phyloP scores from a whole-genome alignment of 2,888 invertebrate genomes.

The Clusia tigrina region DNA sequence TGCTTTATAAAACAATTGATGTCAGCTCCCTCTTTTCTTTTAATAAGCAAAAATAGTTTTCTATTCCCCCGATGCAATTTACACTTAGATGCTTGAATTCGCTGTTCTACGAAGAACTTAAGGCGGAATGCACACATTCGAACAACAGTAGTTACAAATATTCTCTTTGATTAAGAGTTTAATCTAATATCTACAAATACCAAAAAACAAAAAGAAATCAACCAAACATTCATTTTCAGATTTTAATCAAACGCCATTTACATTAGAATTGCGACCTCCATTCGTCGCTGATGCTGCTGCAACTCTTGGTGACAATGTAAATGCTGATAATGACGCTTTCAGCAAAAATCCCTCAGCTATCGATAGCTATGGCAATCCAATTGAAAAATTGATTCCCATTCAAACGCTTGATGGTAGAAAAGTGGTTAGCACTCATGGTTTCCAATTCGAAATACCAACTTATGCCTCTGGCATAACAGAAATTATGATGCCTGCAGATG shows the following conservation, averaged over 20 bases:
- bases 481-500: constrained; percentile 59
- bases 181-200: too few species aligned
- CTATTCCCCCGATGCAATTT: too few species aligned
- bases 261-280: constrained; percentile 61
- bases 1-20: too few species aligned
- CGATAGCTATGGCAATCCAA: constrained; percentile 63
- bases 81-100: too few species aligned
- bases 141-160: too few species aligned
- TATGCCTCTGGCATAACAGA: constrained; percentile 65
- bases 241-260: constrained; percentile 59
- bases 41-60: too few species aligned
- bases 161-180: too few species aligned
- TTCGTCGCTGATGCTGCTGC: constrained; percentile 41
- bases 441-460: constrained; percentile 63
- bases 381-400: constrained; percentile 56
- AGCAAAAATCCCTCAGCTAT: constrained; percentile 36
- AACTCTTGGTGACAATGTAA: constrained; percentile 15
- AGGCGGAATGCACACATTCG: too few species aligned
- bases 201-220: constrained; percentile 7
- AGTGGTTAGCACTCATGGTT: constrained; percentile 58
- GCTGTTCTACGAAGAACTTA: too few species aligned
- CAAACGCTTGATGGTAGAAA: constrained; percentile 61
- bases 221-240: constrained; percentile 52
- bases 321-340: constrained; percentile 31
- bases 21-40: too few species aligned